Conservation (phyloP, 2,113 vertebrate genomes). For the Vimba vimba region DNA sequence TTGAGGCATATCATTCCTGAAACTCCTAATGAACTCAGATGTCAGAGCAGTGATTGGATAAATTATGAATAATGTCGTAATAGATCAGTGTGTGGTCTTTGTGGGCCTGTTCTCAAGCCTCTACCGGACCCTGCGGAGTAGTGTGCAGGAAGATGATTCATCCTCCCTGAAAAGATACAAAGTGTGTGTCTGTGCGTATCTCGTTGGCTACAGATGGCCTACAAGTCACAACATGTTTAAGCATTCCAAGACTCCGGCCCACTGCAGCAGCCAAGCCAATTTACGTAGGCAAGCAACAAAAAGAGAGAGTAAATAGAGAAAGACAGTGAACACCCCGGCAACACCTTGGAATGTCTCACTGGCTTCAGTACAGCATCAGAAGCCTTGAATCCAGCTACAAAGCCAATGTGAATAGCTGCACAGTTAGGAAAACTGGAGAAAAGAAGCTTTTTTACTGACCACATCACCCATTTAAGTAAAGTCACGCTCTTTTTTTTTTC, state of each 20-base stretch:
- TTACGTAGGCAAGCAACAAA: slow-evolving; percentile 26
- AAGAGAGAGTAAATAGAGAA: not conserved
- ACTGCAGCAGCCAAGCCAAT: slow-evolving; percentile 10
- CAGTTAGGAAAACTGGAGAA: not conserved
- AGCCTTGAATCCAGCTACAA: not conserved
- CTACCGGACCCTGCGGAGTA: not conserved
- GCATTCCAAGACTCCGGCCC: slow-evolving; percentile 51
- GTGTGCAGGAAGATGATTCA: slow-evolving; percentile 16
- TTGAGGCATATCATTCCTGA: not conserved
- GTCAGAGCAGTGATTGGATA: not conserved
- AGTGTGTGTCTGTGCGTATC: slow-evolving; percentile 24
- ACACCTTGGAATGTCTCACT: slow-evolving; percentile 21
- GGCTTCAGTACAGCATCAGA: not conserved
- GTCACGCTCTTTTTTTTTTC: not conserved
- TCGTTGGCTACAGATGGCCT: slow-evolving; percentile 39
- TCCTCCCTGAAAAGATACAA: not conserved
- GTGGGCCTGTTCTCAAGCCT: not conserved
- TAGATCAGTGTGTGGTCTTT: not conserved
- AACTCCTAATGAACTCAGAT: not conserved
- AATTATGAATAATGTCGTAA: not conserved
- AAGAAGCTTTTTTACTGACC: not conserved
- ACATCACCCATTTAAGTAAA: not conserved
- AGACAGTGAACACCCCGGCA: not conserved
- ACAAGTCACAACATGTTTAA: slow-evolving; percentile 62
- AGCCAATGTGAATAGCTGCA: not conserved